Base-by-base conservation (phyloP, 1,140 invertebrate species). In the Euura lappo region DNA sequence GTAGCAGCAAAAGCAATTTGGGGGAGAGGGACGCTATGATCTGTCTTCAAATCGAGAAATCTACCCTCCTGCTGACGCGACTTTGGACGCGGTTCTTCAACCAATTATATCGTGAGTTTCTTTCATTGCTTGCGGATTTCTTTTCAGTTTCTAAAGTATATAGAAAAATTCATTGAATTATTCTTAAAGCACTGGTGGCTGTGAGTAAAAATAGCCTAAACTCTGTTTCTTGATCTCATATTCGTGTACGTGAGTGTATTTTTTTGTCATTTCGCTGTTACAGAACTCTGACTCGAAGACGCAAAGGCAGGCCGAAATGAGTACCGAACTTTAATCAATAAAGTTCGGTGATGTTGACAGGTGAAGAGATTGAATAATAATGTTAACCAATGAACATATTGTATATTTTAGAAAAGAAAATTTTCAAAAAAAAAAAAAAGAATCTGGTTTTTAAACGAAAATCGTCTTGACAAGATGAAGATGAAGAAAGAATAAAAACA, bases 71-170 rank as follows among this genome's bases (percentile, higher is more conserved):
- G 79, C 79, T 75, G 85, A 88, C 75, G 81, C 82, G 74, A 88
- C 87, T 76, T 73, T 88, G 80, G 87, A 88, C 71, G 87, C 83
- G 77, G 85, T 88, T 79, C 85, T 88, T 74, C 85, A 88, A 76
- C 87, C 87, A 73, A 87, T 88, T 79, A 87, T 88, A 85, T 87
- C 86, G 87, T 87, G 84, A 87, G 86, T 84, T 76, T 71, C 65
- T 68, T 68, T 10, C 8, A 4, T 28, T 28, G 8, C 4, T 28
- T 10, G n/a, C 43, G 66, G 11, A 10, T 64, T 64, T 64, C 8
- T 64, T 10, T 64, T 10, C 60, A 64, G 13, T 64, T 64, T 45
- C 66, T 47, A 45, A 69, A 68, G 70, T 47, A 68, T 66, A 67
- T 66, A 28, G 28, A 28, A 28, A 28, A 28, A 28, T 28, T 28